Base-by-base conservation (phyloP, 2,888 invertebrate species). In the Reticulitermes lucifugus region DNA sequence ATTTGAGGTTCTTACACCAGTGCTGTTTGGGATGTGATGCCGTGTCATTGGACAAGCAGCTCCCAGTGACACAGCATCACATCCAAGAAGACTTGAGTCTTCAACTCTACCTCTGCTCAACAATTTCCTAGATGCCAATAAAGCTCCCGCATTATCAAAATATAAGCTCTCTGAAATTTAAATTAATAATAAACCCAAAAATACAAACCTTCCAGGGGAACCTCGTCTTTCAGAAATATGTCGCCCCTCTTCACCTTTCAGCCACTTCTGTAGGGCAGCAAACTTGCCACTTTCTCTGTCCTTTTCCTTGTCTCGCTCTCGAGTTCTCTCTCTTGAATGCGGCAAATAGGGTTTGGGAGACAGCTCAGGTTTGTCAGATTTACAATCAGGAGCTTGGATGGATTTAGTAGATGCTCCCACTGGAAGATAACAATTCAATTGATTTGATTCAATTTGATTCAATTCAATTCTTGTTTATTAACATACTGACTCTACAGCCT, bases 191-290 rank as follows among this genome's bases (percentile, higher is more conserved):
- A n/a, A 22, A 65, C n/a, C 65, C n/a, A 65, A n/a, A 60, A 65
- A 7, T 0, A 43, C 85, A 81, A 59, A 87, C 87, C 86, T 88
- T 83, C 90, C 90, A 60, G 90, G 89, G 2, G 90, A 88, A 89
- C 90, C 85, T 59, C 84, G 60, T 29, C 85, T 79, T 59, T 82
- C 86, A 10, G 85, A 80, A 14, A 79, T 60, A n/a, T 75, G 80
- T 22, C 87, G 75, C 12, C 87, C 86, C 46, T 93, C 93, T 84
- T 93, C 93, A 6, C 91, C 91, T 87, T 92, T 91, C 73, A 93
- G 90, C 93, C 93, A 93, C 88, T 93, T 94, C 46, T 93, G 93
- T 46, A 93, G 88, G 41, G 92, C 91, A 85, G 92, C 92, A 85
- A 92, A 91, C 88, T 92, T 93, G 60, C 89, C 88, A 46, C 89